Conservation (phyloP, 92 coral and sea anemone genomes). For the Actinernus sp. region DNA sequence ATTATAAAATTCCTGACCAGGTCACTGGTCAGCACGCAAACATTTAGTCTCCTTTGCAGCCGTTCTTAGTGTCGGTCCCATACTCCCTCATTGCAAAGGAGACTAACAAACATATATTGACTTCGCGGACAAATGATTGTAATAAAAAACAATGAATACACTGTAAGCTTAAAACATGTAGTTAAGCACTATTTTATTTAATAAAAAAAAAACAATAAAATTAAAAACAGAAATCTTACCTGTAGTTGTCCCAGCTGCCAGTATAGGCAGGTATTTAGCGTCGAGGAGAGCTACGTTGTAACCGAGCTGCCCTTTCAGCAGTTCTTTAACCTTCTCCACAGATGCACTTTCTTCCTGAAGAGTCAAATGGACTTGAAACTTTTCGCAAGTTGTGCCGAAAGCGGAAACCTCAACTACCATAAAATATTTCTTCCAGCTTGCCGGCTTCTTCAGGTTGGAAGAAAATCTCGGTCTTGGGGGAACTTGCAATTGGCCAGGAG, state of each 20-base stretch:
- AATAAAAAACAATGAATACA: too few relatives aligned
- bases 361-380: conserved; percentile 25
- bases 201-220: too few relatives aligned
- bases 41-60: too few relatives aligned
- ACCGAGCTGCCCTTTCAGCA: conserved; percentile 27
- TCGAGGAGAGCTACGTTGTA: conserved; percentile 21
- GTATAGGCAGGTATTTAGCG: conserved; percentile 35
- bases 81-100: too few relatives aligned
- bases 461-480: conserved; percentile 32
- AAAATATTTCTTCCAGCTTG: conserved; percentile 36
- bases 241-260: conserved; percentile 23
- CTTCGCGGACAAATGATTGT: too few relatives aligned
- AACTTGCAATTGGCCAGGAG: conserved; percentile 13
- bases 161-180: too few relatives aligned
- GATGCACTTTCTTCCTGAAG: conserved; percentile 21
- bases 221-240: conserved; percentile 30
- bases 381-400: conserved; percentile 19
- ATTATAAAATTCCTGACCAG: too few relatives aligned
- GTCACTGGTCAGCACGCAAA: too few relatives aligned
- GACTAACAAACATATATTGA: too few relatives aligned
- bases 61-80: too few relatives aligned
- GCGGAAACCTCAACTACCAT: conserved; percentile 19
- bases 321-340: conserved; percentile 13
- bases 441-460: conserved; percentile 2
- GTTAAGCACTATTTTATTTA: too few relatives aligned